Evolutionary conservation across 2,888 invertebrate genomes (phyloP), one percentile per base, ranked within the genome.

Genomic region (Branchellion lobata): DNA sequence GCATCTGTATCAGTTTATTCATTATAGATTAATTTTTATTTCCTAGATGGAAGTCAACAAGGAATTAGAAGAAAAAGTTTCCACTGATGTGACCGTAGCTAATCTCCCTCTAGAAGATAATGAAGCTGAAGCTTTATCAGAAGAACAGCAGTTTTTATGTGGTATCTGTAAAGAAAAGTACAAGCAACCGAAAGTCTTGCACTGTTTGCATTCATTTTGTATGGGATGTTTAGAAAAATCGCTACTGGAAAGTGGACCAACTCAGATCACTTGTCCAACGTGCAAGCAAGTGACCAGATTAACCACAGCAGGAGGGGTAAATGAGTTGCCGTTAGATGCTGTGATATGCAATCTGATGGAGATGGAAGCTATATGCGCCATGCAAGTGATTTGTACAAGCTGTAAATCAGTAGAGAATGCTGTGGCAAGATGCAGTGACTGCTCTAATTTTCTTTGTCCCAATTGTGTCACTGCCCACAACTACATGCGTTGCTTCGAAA

Each of bases 401-500:
- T 97, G 96, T 90, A 96, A 95, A 87, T 93, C 95, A 85, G 94
- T 94, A 89, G 95, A 96, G 89, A 92, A 93, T 85, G 96, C 96
- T 24, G 93, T 95, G 76, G 95, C 96, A 18, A 91, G 95, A 81
- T 97, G 96, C 89, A 93, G 93, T 84, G 95, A 96, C 87, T 97
- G 96, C 89, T 94, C 94, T 85, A 94, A 94, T 88, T 93, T 95
- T 87, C 90, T 97, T 75, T 96, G 96, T 89, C 92, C 93, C 82
- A 94, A 94, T 86, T 97, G 96, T 89, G 94, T 95, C 85, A 93
- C 94, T 61, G 96, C 96, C 80, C 96, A 97, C 88, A 93, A 94
- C 88, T 95, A 93, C 86, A 96, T 96, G 96, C 91, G 95, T 83
- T 95, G 96, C 89, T 97, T 97, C 87, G 96, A 96, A 88, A 94